Evolutionary conservation across 2,797 vertebrate genomes (phyloP).

Genomic region (Manis javanica): DNA sequence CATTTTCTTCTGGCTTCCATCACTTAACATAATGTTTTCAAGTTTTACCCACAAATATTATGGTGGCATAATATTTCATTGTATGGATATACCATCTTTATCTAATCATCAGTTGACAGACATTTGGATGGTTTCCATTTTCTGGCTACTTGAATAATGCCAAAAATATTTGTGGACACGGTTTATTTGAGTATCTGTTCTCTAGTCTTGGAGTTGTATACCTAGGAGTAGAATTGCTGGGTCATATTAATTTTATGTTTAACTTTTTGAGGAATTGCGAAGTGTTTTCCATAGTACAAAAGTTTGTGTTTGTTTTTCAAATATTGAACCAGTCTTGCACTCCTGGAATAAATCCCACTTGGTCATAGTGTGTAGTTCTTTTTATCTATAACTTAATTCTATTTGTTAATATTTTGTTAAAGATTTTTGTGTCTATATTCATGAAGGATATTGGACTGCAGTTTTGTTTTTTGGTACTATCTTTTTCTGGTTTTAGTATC

Average conservation of each 20-base stretch:
- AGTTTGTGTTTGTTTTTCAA: not conserved
- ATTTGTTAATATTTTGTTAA: not conserved
- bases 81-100: not conserved
- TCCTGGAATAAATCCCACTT: not conserved
- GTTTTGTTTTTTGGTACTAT: not conserved
- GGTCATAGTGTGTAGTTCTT: not conserved
- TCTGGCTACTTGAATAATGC: not conserved
- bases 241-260: not conserved
- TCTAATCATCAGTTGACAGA: not conserved
- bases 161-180: not conserved
- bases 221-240: not conserved
- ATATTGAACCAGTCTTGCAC: not conserved
- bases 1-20: not conserved
- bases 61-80: not conserved
- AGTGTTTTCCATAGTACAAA: not conserved
- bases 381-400: not conserved
- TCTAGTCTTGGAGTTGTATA: not conserved
- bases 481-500: not conserved
- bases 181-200: not conserved
- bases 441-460: not conserved
- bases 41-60: not conserved
- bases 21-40: not conserved
- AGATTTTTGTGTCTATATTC: not conserved
- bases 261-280: not conserved
- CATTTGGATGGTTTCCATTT: not conserved